Percentiles rank a stretch among this genome's conserved stretches.
phyloP scores from a whole-genome alignment of 2,113 vertebrate genomes.

The Rhodinocichla rosea region DNA sequence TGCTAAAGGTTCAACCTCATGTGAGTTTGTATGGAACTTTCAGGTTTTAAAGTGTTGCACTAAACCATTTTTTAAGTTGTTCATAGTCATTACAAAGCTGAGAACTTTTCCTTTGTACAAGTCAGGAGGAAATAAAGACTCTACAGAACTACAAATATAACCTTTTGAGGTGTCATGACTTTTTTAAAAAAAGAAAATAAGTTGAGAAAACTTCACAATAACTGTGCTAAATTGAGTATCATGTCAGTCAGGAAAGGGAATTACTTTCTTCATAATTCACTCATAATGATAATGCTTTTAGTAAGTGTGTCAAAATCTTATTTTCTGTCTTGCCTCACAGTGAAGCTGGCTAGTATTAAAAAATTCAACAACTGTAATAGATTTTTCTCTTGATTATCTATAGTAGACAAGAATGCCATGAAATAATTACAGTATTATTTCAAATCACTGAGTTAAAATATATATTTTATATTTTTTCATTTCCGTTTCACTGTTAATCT shows the following conservation, averaged over 20 bases:
- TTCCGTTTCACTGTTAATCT: background rate
- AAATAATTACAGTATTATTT: background rate
- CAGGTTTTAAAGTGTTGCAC: background rate
- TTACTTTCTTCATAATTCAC: background rate
- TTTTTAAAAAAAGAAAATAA: background rate
- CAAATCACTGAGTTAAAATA: background rate
- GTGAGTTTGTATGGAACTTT: background rate
- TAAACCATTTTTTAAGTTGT: background rate
- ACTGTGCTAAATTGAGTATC: background rate
- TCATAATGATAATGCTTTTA: background rate
- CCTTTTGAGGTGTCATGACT: background rate
- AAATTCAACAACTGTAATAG: background rate
- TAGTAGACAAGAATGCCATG: background rate
- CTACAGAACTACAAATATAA: background rate
- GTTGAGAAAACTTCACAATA: background rate
- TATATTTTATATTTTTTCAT: background rate
- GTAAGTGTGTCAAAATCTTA: background rate
- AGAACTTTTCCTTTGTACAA: background rate
- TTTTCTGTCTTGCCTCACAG: background rate
- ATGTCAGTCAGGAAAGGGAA: background rate
- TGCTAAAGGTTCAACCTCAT: background rate
- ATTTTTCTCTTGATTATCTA: background rate
- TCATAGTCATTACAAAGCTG: background rate
- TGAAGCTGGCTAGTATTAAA: background rate
- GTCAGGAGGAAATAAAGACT: background rate